phyloP scores from a whole-genome alignment of 2,113 vertebrate species.

The Pteruthius melanotis region DNA sequence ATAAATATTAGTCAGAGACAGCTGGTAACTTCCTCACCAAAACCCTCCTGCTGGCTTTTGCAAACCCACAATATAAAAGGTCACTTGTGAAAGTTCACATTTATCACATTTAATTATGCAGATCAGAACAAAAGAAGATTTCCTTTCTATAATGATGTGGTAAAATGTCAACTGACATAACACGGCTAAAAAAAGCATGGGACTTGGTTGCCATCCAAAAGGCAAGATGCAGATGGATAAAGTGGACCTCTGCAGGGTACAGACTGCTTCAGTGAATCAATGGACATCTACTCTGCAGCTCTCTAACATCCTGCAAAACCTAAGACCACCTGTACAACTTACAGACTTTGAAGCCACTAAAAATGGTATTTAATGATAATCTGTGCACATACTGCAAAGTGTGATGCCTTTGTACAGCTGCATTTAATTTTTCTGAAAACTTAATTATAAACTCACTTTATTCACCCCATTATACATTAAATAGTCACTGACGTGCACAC shows the following conservation, averaged over 20 bases:
- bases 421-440: background rate
- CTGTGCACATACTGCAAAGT: background rate
- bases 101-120: slow-evolving; percentile 36
- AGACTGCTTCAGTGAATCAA: background rate
- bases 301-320: background rate
- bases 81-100: slow-evolving; percentile 26
- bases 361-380: background rate
- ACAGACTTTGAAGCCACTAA: background rate
- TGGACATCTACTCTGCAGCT: background rate
- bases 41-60: background rate
- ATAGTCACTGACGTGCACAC: background rate
- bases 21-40: slow-evolving; percentile 10
- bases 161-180: slow-evolving; percentile 31
- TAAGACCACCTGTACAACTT: background rate
- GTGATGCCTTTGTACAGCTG: background rate
- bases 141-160: background rate
- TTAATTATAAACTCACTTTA: background rate
- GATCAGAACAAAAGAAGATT: slow-evolving; percentile 22
- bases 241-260: background rate
- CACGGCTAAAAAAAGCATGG: slow-evolving; percentile 1
- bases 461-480: background rate
- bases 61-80: slow-evolving; percentile 15
- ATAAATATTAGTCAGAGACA: slow-evolving; percentile 31
- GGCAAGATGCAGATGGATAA: background rate
- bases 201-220: background rate